phyloP scores from a whole-genome alignment of 2,797 vertebrate genomes.

The Tapera naevia region DNA sequence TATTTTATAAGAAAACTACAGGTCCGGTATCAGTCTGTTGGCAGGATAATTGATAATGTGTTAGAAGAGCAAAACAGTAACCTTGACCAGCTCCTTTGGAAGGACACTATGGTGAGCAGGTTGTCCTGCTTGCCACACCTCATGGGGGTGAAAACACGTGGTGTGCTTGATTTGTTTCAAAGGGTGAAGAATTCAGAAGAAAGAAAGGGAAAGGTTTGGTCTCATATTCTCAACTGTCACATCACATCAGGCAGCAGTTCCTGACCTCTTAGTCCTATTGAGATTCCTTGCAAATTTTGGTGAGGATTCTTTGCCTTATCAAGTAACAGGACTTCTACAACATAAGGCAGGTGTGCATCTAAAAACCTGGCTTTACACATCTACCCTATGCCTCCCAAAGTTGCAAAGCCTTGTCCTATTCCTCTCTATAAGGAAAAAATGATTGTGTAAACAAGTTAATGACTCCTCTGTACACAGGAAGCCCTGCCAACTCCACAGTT shows the following conservation, averaged over 20 bases:
- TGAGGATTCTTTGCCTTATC: background rate
- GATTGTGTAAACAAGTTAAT: background rate
- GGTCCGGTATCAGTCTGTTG: slow-evolving; percentile 81
- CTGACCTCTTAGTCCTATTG: background rate
- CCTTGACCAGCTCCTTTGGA: slow-evolving; percentile 80
- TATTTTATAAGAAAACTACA: slow-evolving; percentile 86
- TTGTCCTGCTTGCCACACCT: background rate
- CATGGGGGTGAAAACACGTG: background rate
- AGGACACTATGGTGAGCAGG: slow-evolving; percentile 8
- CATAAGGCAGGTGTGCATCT: background rate
- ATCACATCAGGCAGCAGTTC: background rate
- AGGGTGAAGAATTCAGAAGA: background rate
- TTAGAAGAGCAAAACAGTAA: slow-evolving; percentile 84
- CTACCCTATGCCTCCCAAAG: background rate
- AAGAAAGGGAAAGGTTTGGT: background rate
- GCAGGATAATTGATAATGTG: slow-evolving; percentile 93
- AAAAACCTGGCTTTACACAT: fast-evolving
- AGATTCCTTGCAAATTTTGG: background rate
- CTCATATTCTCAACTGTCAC: background rate
- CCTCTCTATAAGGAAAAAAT: background rate
- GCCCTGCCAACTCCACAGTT: background rate
- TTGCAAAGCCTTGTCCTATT: background rate
- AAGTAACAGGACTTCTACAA: background rate
- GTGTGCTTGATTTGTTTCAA: background rate
- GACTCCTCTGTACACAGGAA: background rate